phyloP scores from a whole-genome alignment of 2,113 vertebrate species.

The Vulpes lagopus region DNA sequence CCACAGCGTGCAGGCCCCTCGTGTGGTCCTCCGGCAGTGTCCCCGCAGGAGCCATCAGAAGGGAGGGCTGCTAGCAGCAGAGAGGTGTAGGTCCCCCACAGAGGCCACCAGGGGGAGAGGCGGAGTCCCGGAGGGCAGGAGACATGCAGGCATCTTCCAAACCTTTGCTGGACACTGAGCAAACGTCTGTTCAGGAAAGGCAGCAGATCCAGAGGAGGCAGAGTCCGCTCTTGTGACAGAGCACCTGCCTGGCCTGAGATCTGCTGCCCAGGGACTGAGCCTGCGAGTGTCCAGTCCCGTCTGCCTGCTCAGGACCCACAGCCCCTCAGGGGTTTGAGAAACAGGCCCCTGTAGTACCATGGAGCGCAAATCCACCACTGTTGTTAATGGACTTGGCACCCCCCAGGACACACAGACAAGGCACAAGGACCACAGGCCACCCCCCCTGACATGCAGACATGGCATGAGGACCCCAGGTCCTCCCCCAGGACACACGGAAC shows the following conservation, averaged over 20 bases:
- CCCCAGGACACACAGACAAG: no score
- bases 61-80: not conserved
- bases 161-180: no score
- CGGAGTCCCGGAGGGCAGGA: not conserved
- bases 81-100: not conserved
- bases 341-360: rapidly evolving
- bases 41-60: not conserved
- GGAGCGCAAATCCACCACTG: rapidly evolving
- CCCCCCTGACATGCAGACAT: no score
- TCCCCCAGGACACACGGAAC: no score
- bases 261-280: not conserved
- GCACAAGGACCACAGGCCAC: no score
- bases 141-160: rapidly evolving
- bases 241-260: not conserved
- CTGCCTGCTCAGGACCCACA: not conserved
- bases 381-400: rapidly evolving
- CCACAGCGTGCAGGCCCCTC: no score
- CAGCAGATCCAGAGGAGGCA: not conserved
- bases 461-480: no score
- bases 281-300: rapidly evolving
- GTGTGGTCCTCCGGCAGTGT: not conserved
- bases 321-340: not conserved
- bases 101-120: not conserved
- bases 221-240: no score
- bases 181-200: not conserved